These are phyloP conservation scores for Florisuga fusca DNA, from an alignment of 2,797 vertebrate species.

Conservation along the genomic window DNA sequence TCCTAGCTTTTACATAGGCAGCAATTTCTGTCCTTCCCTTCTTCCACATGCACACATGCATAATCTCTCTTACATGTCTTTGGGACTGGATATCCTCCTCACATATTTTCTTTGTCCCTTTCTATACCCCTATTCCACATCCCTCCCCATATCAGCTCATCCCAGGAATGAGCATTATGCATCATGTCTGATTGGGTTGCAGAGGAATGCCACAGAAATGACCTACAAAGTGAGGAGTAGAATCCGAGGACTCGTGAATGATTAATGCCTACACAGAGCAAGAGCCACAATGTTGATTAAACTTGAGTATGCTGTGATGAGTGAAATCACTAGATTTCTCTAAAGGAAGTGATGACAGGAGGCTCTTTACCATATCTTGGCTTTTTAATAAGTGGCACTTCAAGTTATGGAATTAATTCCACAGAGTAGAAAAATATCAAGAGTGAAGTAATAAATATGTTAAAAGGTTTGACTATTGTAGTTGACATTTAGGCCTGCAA, in stretches of 20 bases:
- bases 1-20: background rate
- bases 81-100: background rate
- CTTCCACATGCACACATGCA: background rate
- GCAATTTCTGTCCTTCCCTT: background rate
- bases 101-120: background rate
- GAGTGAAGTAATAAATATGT: slow-evolving; percentile 44
- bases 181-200: background rate
- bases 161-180: background rate
- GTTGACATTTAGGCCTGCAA: slow-evolving; percentile 47
- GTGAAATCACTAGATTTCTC: slow-evolving; percentile 54
- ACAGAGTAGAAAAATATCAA: slow-evolving; percentile 49
- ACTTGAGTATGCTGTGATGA: slow-evolving; percentile 50
- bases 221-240: slow-evolving; percentile 32
- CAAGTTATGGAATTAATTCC: slow-evolving; percentile 64
- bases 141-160: background rate
- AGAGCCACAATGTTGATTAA: slow-evolving; percentile 38
- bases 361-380: slow-evolving; percentile 42
- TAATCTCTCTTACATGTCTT: background rate
- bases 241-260: slow-evolving; percentile 22
- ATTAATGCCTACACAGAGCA: slow-evolving; percentile 37
- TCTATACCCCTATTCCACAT: background rate
- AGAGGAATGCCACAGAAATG: background rate
- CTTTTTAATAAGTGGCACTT: slow-evolving; percentile 65
- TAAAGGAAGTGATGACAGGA: slow-evolving; percentile 28
- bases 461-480: slow-evolving; percentile 53